A percentile compares a stretch with the other conserved stretches of the same genome.
Conservation (phyloP, 53 echinoderm and acorn worm genomes). For the Arbacia lixula region DNA sequence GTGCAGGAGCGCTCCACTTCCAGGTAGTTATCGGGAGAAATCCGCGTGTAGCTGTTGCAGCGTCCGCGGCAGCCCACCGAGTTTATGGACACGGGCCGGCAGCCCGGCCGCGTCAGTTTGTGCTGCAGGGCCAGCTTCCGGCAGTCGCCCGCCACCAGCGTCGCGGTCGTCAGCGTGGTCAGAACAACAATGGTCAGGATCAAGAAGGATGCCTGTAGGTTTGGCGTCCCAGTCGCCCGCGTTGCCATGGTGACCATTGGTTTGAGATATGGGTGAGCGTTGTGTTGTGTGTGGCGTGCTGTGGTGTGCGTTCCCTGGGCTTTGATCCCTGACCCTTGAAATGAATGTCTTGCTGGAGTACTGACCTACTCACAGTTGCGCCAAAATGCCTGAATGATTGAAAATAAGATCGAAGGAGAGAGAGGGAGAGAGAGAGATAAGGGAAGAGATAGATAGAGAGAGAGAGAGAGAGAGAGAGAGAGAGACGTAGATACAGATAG, state of each 20-base stretch:
- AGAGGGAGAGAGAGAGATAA: no score
- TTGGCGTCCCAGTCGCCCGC: neutral
- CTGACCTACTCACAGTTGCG: no score
- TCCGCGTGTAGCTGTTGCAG: constrained; percentile 72
- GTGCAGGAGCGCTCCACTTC: constrained; percentile 76
- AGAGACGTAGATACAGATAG: no score
- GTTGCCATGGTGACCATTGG: constrained; percentile 18
- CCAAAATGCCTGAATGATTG: no score
- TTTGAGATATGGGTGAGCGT: neutral
- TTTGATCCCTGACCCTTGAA: no score
- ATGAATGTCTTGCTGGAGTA: no score
- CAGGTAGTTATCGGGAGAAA: constrained; percentile 74
- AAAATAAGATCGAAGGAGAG: no score
- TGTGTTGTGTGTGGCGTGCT: no score
- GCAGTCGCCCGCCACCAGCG: constrained; percentile 37
- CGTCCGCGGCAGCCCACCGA: constrained; percentile 71
- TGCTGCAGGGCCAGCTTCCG: constrained; percentile 36
- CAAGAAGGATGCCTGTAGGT: constrained; percentile 7
- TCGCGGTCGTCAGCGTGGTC: neutral
- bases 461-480: neutral
- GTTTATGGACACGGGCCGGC: constrained; percentile 25
- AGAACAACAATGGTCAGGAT: constrained; percentile 2
- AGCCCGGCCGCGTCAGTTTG: constrained; percentile 53
- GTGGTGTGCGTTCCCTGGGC: no score
- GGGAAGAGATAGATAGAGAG: neutral